Percentiles rank a stretch among this genome's conserved stretches.
Conservation (phyloP, 1,140 invertebrate species). For the Cydia strobilella region DNA sequence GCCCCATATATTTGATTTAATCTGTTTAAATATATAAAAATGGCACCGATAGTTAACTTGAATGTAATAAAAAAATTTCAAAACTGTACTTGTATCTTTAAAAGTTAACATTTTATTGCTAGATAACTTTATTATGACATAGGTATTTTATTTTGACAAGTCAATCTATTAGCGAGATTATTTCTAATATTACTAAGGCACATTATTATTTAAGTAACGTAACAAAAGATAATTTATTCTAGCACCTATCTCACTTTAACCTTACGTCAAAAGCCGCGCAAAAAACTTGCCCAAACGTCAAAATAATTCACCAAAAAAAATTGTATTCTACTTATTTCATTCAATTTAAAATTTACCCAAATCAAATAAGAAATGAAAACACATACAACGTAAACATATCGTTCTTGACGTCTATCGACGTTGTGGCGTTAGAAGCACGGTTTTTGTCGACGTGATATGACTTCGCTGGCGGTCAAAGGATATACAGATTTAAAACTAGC, state of each 20-base stretch:
- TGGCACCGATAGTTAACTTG: not conserved
- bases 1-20: not conserved
- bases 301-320: not conserved
- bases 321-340: too few relatives aligned
- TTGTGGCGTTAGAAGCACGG: not conserved
- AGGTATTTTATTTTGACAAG: not conserved
- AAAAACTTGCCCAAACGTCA: not conserved
- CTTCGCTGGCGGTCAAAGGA: not conserved
- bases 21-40: not conserved
- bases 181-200: not conserved
- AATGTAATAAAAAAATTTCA: not conserved
- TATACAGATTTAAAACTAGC: not conserved
- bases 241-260: not conserved
- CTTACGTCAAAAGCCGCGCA: not conserved
- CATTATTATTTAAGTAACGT: not conserved
- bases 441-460: not conserved
- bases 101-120: not conserved
- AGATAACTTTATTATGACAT: conserved; percentile 3
- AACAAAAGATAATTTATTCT: conserved; percentile 1
- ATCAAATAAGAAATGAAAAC: too few relatives aligned
- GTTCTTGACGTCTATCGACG: not conserved
- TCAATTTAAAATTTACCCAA: too few relatives aligned
- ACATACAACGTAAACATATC: not conserved
- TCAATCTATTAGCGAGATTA: not conserved
- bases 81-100: not conserved